These are phyloP conservation scores for Eubasilissa regina DNA, from an alignment of 1,140 invertebrate species.

Conservation along the genomic window DNA sequence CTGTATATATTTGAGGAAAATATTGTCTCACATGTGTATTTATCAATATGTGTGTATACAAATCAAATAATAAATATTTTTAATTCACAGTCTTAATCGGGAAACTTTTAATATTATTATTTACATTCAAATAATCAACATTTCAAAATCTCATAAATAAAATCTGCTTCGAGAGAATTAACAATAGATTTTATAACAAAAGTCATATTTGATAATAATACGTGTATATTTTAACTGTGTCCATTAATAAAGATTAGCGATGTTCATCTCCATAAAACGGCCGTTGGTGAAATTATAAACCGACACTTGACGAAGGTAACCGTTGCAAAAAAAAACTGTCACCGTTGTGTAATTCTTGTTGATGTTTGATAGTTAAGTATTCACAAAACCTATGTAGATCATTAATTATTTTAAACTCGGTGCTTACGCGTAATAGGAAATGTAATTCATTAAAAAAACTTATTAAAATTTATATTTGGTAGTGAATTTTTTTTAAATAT, in stretches of 20 bases:
- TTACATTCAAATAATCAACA: too few relatives aligned
- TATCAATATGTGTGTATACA: too few relatives aligned
- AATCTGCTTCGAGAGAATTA: background rate
- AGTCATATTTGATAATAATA: background rate
- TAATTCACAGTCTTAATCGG: too few relatives aligned
- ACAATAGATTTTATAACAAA: background rate
- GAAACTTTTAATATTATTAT: too few relatives aligned
- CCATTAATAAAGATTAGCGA: constrained; percentile 44
- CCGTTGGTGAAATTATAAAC: constrained; percentile 7
- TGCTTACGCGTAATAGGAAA: background rate
- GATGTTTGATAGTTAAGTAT: background rate
- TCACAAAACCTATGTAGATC: background rate
- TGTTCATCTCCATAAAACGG: constrained; percentile 21
- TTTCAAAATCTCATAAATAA: too few relatives aligned
- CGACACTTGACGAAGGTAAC: constrained; percentile 21
- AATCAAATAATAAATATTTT: too few relatives aligned
- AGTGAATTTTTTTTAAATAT: too few relatives aligned
- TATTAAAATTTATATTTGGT: too few relatives aligned
- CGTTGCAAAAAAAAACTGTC: constrained; percentile 10
- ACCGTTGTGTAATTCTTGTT: background rate
- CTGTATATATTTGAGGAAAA: too few relatives aligned
- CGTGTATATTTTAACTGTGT: background rate
- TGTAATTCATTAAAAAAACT: too few relatives aligned
- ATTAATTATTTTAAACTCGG: background rate
- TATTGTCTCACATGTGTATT: too few relatives aligned